Evolutionary conservation across 2,888 invertebrate genomes (phyloP).

Genomic region (Odontothrips loti): DNA sequence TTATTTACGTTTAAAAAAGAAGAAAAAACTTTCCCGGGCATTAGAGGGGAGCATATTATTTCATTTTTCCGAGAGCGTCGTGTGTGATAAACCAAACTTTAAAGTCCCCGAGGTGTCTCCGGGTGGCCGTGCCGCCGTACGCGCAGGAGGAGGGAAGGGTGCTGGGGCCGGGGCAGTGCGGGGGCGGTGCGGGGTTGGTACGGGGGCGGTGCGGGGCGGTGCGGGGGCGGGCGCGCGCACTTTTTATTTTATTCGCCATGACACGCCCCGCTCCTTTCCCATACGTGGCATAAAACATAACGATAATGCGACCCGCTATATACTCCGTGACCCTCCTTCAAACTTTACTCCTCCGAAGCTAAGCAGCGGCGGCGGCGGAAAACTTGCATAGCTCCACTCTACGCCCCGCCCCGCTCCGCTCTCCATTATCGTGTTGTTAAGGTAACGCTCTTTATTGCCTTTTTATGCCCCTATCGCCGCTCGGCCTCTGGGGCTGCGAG

Average conservation of each 20-base stretch:
- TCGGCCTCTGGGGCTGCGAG: background rate
- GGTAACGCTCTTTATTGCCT: constrained; percentile 12
- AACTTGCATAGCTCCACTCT: too few species aligned
- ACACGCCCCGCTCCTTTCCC: background rate
- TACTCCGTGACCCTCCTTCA: background rate
- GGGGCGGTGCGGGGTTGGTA: background rate
- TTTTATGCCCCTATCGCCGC: background rate
- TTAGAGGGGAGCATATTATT: background rate
- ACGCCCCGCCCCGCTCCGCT: too few species aligned
- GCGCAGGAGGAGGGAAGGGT: too few species aligned
- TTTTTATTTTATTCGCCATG: constrained; percentile 3
- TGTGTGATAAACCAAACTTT: constrained; percentile 22
- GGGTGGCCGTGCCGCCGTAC: background rate
- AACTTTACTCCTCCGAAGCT: constrained; percentile 12
- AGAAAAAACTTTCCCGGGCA: background rate
- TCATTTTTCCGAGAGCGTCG: background rate
- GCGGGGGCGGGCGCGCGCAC: background rate
- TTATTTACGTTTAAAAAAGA: background rate
- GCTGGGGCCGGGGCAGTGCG: background rate
- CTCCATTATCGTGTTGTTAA: constrained; percentile 23
- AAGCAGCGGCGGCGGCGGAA: background rate
- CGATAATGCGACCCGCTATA: background rate
- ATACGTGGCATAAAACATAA: constrained; percentile 18
- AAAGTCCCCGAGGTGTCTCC: constrained; percentile 21
- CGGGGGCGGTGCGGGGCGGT: too few species aligned